These are phyloP conservation scores for Cryptotermes secundus DNA, from an alignment of 1,140 invertebrate species.

Conservation along the genomic window DNA sequence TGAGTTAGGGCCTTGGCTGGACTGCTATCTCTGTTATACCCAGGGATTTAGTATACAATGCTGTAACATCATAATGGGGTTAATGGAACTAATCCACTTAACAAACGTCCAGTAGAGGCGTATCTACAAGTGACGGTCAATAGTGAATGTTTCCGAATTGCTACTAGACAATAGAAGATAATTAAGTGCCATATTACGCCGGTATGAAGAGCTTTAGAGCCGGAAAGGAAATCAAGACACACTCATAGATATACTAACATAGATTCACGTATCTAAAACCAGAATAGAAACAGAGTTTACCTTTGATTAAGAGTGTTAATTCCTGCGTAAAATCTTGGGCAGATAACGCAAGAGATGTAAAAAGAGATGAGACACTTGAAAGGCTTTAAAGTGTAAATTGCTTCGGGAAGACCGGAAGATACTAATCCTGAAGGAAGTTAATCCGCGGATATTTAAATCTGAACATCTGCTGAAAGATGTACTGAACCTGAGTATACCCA, in stretches of 20 bases:
- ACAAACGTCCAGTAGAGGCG: background rate
- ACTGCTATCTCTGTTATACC: background rate
- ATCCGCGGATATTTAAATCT: too few relatives aligned
- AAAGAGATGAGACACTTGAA: too few relatives aligned
- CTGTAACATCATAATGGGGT: background rate
- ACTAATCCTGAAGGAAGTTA: too few relatives aligned
- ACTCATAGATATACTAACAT: background rate
- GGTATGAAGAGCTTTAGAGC: background rate
- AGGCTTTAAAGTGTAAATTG: too few relatives aligned
- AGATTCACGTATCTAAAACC: too few relatives aligned
- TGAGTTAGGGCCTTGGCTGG: background rate
- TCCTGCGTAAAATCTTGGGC: too few relatives aligned
- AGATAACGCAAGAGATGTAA: too few relatives aligned
- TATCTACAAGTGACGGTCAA: background rate
- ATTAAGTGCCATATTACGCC: background rate
- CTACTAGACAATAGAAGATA: background rate
- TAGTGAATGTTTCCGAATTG: background rate
- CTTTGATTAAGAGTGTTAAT: too few relatives aligned
- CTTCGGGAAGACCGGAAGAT: too few relatives aligned
- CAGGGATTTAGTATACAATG: background rate
- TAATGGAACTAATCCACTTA: constrained; percentile 5
- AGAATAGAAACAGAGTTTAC: too few relatives aligned
- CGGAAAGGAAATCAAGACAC: background rate
- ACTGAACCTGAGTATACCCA: too few relatives aligned
- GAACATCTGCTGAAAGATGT: too few relatives aligned